Base-by-base conservation (phyloP, 2,797 vertebrate genomes). In the Characodon lateralis region DNA sequence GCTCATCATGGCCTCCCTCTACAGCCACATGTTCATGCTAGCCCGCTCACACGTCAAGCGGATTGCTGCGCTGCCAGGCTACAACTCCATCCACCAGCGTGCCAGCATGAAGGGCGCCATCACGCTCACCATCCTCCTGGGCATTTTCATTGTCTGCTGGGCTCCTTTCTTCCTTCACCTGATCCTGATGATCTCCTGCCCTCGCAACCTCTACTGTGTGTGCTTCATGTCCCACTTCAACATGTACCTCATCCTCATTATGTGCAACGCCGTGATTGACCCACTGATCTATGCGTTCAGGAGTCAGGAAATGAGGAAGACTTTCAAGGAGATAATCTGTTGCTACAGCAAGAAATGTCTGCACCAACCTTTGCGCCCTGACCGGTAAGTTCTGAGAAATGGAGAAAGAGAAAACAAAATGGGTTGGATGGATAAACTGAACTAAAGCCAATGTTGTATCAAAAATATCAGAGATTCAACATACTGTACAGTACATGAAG, bases 161-260 rank as follows among this genome's bases (percentile, higher is more conserved):
- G 97, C 97, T 2, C 98, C 98, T 0, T 98, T 99, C 90, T 99
- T 99, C 89, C 95, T 99, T 41, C 98, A 99, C 88, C 91, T 99
- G 63, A 97, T 98, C 80, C 96, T 99, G 88, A 98, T 97, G 84
- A 97, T 99, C 87, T 97, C 97, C n/a, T 99, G 98, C 59, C 98
- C 98, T 1, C 94, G 95, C 71, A 99, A 98, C 74, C 95, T 97
- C 59, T 99, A 99, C 88, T 99, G 98, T 24, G 93, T 97, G 50
- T 99, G 98, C 78, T 99, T 99, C 89, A 99, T 99, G 98, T 98
- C 98, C 63, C 97, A 99, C 89, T 99, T 99, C 87, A 98, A 99
- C 94, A 92, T 99, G 89, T 99, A 99, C 85, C 96, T 99, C 89
- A 97, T 97, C 71, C 96, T 99, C 71, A 99, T 99, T 84, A 99